These are phyloP conservation scores for Platyura marginata DNA, from an alignment of 1,140 invertebrate species.

Conservation along the genomic window DNA sequence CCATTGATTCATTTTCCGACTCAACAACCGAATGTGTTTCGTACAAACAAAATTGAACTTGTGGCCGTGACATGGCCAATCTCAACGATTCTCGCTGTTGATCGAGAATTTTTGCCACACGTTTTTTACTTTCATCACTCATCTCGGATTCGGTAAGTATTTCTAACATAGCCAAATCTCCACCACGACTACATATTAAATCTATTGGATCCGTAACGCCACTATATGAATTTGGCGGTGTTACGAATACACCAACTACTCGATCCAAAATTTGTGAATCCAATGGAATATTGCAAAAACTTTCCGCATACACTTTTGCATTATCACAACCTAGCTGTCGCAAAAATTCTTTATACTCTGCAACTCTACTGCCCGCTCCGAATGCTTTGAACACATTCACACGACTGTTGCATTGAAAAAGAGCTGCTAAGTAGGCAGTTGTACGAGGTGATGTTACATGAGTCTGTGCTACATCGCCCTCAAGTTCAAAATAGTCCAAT, in stretches of 20 bases:
- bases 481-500: slow-evolving; percentile 37
- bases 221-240: slow-evolving; percentile 56
- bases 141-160: slow-evolving; percentile 43
- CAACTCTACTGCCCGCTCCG: slow-evolving; percentile 26
- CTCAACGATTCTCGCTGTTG: slow-evolving; percentile 45
- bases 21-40: slow-evolving; percentile 49
- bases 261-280: slow-evolving; percentile 36
- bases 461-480: slow-evolving; percentile 49
- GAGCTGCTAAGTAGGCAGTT: slow-evolving; percentile 48
- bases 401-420: slow-evolving; percentile 39
- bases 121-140: slow-evolving; percentile 31
- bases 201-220: slow-evolving; percentile 55
- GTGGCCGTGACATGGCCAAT: slow-evolving; percentile 44
- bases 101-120: slow-evolving; percentile 37
- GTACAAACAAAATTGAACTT: slow-evolving; percentile 48
- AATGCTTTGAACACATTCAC: slow-evolving; percentile 38
- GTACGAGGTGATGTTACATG: slow-evolving; percentile 54
- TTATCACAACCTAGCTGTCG: slow-evolving; percentile 31
- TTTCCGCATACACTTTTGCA: slow-evolving; percentile 35
- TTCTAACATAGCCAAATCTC: slow-evolving; percentile 45
- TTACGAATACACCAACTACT: slow-evolving; percentile 50
- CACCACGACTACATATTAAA: slow-evolving; percentile 42
- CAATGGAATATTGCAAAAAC: slow-evolving; percentile 35
- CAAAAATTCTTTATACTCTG: slow-evolving; percentile 34
- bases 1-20: slow-evolving; percentile 43